Conservation (phyloP, 2,797 vertebrate species). For the Poecile montanus region DNA sequence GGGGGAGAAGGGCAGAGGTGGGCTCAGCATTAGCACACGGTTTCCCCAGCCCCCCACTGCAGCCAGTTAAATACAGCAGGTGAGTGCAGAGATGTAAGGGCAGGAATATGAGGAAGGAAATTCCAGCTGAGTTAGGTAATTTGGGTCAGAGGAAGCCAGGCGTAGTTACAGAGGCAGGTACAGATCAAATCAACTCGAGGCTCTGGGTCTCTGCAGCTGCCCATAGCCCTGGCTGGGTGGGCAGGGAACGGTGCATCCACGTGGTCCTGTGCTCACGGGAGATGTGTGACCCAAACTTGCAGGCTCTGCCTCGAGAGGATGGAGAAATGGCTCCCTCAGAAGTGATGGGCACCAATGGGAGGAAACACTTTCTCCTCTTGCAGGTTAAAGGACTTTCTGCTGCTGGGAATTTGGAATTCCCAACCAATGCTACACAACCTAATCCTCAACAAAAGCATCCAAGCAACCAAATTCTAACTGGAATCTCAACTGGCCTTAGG, state of each 20-base stretch:
- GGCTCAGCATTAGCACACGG: not conserved
- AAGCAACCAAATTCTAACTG: not conserved
- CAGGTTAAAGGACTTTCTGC: not conserved
- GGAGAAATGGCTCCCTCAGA: not conserved
- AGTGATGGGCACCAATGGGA: not conserved
- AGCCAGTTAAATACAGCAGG: conserved; percentile 53
- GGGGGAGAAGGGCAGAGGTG: conserved; percentile 20
- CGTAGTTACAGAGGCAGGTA: conserved; percentile 39
- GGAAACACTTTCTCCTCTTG: not conserved
- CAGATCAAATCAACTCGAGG: conserved; percentile 22
- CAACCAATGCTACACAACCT: not conserved
- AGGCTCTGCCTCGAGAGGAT: not conserved
- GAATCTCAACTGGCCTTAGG: not conserved
- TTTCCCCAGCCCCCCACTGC: not conserved
- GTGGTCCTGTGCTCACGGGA: not conserved
- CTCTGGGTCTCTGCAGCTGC: not conserved
- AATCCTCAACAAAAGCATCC: not conserved
- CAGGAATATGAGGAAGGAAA: conserved; percentile 72
- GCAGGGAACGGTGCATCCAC: not conserved
- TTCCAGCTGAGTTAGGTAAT: conserved; percentile 67
- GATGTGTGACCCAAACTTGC: not conserved
- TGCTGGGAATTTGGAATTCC: not conserved
- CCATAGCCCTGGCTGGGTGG: not conserved
- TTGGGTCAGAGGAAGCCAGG: conserved; percentile 63
- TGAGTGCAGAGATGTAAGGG: conserved; percentile 51